These are phyloP conservation scores for Bhutanitis thaidina DNA, from an alignment of 2,888 invertebrate genomes.

Conservation along the genomic window DNA sequence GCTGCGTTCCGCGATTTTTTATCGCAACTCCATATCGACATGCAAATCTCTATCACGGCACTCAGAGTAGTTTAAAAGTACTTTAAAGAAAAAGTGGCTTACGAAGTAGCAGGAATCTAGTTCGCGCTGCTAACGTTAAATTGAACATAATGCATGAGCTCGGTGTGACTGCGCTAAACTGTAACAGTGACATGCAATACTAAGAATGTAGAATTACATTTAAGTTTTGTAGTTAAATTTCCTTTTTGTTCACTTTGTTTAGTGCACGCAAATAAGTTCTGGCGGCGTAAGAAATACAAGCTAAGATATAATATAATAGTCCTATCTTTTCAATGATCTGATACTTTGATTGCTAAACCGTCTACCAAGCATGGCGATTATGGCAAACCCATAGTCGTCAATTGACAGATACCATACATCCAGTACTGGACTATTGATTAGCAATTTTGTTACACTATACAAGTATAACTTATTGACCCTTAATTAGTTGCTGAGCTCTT, in stretches of 20 bases:
- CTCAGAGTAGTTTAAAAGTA: conserved; percentile 38
- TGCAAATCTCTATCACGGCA: conserved; percentile 49
- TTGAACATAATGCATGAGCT: conserved; percentile 19
- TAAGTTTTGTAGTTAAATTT: too few relatives aligned
- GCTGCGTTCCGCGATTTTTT: conserved; percentile 33
- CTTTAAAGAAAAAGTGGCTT: conserved; percentile 41
- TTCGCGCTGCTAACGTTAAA: conserved; percentile 20
- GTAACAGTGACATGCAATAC: neutral
- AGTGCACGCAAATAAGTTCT: too few relatives aligned
- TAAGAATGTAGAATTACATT: neutral
- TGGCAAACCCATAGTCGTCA: too few relatives aligned
- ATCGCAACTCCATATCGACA: conserved; percentile 43
- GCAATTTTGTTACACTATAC: too few relatives aligned
- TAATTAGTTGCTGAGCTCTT: too few relatives aligned
- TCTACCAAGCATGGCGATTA: neutral
- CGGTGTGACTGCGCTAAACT: conserved; percentile 8
- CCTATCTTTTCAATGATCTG: too few relatives aligned
- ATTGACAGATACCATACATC: too few relatives aligned
- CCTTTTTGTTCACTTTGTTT: too few relatives aligned
- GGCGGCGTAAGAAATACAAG: too few relatives aligned
- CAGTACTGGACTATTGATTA: too few relatives aligned
- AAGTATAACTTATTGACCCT: too few relatives aligned
- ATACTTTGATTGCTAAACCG: neutral
- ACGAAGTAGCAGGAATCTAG: conserved; percentile 28
- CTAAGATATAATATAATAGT: too few relatives aligned